Percentiles rank a stretch among this genome's conserved stretches.
phyloP scores from a whole-genome alignment of 2,797 vertebrate genomes.

The Microctenopoma stevenorrisi region DNA sequence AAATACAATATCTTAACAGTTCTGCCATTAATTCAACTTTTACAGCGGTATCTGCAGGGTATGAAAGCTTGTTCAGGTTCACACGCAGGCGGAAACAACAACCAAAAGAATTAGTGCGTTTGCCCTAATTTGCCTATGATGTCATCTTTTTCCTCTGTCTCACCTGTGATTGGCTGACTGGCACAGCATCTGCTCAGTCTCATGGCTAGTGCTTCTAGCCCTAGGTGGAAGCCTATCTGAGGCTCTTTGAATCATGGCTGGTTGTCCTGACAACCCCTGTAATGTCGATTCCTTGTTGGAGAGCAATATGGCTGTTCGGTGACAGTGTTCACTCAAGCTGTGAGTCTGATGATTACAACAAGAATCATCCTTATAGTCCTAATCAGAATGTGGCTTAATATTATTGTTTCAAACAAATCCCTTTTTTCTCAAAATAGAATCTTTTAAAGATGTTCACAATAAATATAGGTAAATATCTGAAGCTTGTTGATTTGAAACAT shows the following conservation, averaged over 20 bases:
- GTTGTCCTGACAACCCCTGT: slow-evolving; percentile 93
- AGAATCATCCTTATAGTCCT: neutral
- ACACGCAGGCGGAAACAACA: slow-evolving; percentile 67
- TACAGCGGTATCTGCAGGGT: neutral
- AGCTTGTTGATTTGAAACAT: neutral
- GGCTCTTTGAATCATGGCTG: slow-evolving; percentile 86
- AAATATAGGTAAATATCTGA: neutral
- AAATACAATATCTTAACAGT: no score
- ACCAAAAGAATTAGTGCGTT: slow-evolving; percentile 76
- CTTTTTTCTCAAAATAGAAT: neutral
- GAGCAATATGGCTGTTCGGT: slow-evolving; percentile 85
- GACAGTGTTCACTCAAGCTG: slow-evolving; percentile 68
- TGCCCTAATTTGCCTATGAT: slow-evolving; percentile 92
- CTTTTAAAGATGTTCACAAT: neutral
- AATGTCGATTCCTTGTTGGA: slow-evolving; percentile 73
- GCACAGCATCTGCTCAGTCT: slow-evolving; percentile 91
- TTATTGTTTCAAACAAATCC: neutral
- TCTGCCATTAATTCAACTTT: no score
- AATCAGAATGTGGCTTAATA: neutral
- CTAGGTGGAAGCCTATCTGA: slow-evolving; percentile 89
- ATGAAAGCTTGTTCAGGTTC: neutral
- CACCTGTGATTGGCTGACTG: slow-evolving; percentile 85
- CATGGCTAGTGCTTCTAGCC: slow-evolving; percentile 87
- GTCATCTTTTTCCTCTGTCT: slow-evolving; percentile 87
- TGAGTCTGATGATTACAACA: slow-evolving; percentile 38